Base-by-base conservation (phyloP, 2,113 vertebrate species). In the Rynchops niger region DNA sequence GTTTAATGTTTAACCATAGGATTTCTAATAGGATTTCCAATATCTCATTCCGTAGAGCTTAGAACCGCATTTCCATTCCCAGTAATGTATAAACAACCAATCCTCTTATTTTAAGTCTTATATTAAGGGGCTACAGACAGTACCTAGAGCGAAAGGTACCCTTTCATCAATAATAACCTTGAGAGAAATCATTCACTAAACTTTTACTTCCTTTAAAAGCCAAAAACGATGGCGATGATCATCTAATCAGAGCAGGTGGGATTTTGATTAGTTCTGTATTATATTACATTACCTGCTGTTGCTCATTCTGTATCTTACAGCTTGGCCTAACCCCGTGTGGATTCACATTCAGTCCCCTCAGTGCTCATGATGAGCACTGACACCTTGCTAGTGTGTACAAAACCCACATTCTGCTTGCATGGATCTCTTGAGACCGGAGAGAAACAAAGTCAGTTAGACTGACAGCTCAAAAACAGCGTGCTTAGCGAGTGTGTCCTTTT, bases 11-110 rank as follows among this genome's bases (percentile, higher is more conserved):
- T 86, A 86, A 83, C 43, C 85, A 59, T 9, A 63, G 71, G 52
- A 61, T 67, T 72, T 49, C 65, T 70, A 81, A 88, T 52, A 88
- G 58, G 91, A 95, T 95, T 96, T 77, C 25, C 12, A 19, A 15
- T 47, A 94, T 36, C 52, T 78, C 32, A 52, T 87, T 94, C 62
- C n/a, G 62, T 38, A 45, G 49, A 45, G 67, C 59, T 94, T 78
- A 93, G 73, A 78, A 50, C 32, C 67, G 42, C 76, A 77, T 87
- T 95, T 93, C 61, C 29, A 67, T 55, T 72, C 58, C 66, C 59
- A 49, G 56, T 22, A 72, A 82, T 14, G 56, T 55, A 80, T 7
- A 78, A 45, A 65, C 77, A 78, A 78, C 34, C 85, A 82, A 63
- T 87, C 71, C 66, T 85, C 85, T 71, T 95, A 69, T 7, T 69